A percentile compares a stretch with the other conserved stretches of the same genome.
Conservation (phyloP, 2,888 invertebrate genomes). For the Anorthoa munda region DNA sequence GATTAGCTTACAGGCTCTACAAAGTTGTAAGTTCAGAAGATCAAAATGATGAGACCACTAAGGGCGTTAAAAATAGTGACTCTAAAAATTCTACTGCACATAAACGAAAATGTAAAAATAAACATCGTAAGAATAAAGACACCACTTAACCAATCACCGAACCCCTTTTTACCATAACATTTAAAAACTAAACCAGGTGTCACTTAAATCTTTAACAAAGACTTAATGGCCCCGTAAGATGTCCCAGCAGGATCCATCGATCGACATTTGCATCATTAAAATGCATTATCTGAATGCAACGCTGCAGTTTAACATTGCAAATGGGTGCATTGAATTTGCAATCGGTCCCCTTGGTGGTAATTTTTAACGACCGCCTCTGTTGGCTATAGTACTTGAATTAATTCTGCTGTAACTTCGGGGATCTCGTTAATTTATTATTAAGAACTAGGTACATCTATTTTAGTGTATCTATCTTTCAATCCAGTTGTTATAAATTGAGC, state of each 20-base stretch:
- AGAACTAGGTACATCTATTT: conserved; percentile 59
- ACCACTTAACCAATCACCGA: conserved; percentile 43
- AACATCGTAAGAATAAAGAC: conserved; percentile 24
- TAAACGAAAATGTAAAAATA: conserved; percentile 1
- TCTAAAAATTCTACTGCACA: not conserved
- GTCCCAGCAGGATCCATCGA: conserved; percentile 79
- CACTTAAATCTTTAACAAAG: conserved; percentile 78
- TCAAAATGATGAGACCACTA: not conserved
- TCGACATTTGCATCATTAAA: conserved; percentile 90
- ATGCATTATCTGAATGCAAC: conserved; percentile 89
- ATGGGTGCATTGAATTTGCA: conserved; percentile 85
- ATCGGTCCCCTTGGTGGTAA: conserved; percentile 85
- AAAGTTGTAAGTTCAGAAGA: conserved; percentile 6
- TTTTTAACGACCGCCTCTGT: conserved; percentile 87
- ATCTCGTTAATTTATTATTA: conserved; percentile 72
- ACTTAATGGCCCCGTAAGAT: conserved; percentile 77
- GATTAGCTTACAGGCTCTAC: not conserved
- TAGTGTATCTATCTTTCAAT: conserved; percentile 7
- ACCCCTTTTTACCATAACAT: conserved; percentile 67
- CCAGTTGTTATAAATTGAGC: conserved; percentile 46
- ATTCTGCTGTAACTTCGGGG: conserved; percentile 75
- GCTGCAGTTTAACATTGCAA: conserved; percentile 89
- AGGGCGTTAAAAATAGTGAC: not conserved
- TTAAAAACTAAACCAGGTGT: conserved; percentile 77
- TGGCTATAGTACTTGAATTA: conserved; percentile 87